Conservation (phyloP, 1,140 invertebrate genomes). For the Macrobrachium nipponense region DNA sequence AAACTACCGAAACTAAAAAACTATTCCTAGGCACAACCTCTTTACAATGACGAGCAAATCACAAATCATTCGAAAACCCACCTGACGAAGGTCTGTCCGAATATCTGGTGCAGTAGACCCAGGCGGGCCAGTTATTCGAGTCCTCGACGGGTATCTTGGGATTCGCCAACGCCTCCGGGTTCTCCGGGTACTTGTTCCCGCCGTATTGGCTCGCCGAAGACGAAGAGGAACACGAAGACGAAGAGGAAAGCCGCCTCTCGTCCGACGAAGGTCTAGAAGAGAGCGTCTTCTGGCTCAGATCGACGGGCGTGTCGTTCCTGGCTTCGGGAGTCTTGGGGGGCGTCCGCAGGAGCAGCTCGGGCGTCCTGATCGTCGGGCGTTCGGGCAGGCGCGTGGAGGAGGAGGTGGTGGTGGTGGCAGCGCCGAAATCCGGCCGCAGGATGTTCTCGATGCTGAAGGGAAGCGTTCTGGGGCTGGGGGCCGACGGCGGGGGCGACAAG, state of each 20-base stretch:
- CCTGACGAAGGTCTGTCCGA: slow-evolving; percentile 95
- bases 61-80: slow-evolving; percentile 71
- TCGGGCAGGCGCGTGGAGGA: slow-evolving; percentile 19
- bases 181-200: slow-evolving; percentile 50
- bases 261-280: not conserved
- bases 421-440: slow-evolving; percentile 87
- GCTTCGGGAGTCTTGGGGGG: slow-evolving; percentile 60
- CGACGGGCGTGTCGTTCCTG: slow-evolving; percentile 34
- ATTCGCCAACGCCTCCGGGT: slow-evolving; percentile 60
- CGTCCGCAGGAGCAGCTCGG: slow-evolving; percentile 57
- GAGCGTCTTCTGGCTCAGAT: slow-evolving; percentile 57
- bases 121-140: slow-evolving; percentile 81
- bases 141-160: slow-evolving; percentile 59
- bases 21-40: not conserved
- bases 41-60: not conserved
- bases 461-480: slow-evolving; percentile 67
- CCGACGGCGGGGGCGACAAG: slow-evolving; percentile 42
- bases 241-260: not conserved
- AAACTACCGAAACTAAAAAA: not conserved
- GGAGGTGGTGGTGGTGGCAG: not conserved
- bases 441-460: slow-evolving; percentile 96
- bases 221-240: too few species aligned
- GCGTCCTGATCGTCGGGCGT: slow-evolving; percentile 44
- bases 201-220: not conserved
- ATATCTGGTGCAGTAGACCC: slow-evolving; percentile 98